Conservation (phyloP, 2,888 invertebrate genomes). For the Schrankia costaestrigalis region DNA sequence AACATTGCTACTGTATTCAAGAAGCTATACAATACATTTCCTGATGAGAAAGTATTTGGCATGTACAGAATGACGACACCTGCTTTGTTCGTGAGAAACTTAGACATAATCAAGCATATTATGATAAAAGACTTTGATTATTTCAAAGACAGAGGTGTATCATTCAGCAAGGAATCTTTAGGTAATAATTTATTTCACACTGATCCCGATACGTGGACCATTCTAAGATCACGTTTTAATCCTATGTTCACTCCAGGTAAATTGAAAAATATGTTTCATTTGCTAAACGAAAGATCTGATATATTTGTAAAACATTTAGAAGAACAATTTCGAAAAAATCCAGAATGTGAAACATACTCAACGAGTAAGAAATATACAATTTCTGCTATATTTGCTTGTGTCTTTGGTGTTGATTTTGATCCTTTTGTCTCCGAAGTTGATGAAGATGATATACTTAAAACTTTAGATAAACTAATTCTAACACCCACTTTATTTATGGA, state of each 20-base stretch:
- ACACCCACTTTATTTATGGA: slow-evolving; percentile 22
- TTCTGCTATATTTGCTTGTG: slow-evolving; percentile 1
- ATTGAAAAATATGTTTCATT: slow-evolving; percentile 53
- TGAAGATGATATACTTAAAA: slow-evolving; percentile 6
- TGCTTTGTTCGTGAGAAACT: slow-evolving; percentile 44
- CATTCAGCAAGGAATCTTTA: slow-evolving; percentile 44
- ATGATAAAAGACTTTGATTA: slow-evolving; percentile 54
- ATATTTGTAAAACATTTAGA: slow-evolving; percentile 35
- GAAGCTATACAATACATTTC: slow-evolving; percentile 26
- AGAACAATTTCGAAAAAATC: slow-evolving; percentile 4
- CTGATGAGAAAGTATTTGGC: slow-evolving; percentile 36
- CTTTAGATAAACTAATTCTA: slow-evolving; percentile 23
- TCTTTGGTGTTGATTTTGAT: background rate
- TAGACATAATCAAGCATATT: slow-evolving; percentile 50
- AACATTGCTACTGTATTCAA: slow-evolving; percentile 19
- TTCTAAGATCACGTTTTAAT: slow-evolving; percentile 43
- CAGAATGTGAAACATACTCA: background rate
- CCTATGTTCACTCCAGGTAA: slow-evolving; percentile 57
- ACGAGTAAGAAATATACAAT: background rate
- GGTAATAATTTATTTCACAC: slow-evolving; percentile 51
- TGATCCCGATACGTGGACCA: slow-evolving; percentile 49
- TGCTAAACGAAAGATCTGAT: slow-evolving; percentile 43
- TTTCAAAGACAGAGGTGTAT: slow-evolving; percentile 48
- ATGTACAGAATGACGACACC: slow-evolving; percentile 44
- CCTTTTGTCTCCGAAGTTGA: background rate